Evolutionary conservation across 1,140 invertebrate species (phyloP), one percentile per base, ranked within the genome.

Genomic region (Diplogasteroides magnus): DNA sequence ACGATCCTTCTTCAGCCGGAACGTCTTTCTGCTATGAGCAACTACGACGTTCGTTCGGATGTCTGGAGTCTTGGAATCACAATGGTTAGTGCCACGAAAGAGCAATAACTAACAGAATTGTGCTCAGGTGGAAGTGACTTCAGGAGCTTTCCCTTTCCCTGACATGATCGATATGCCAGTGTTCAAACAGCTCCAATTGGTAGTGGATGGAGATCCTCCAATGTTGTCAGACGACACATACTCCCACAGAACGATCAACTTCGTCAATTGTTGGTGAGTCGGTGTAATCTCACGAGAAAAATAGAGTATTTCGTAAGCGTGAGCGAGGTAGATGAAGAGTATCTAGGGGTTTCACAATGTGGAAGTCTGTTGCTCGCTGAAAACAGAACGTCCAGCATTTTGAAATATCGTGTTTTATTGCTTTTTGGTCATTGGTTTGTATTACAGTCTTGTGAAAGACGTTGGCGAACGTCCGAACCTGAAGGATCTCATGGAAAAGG

Each of bases 51-150:
- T 78, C 88, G 95, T 77, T 94, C 95, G 23, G 96, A 98, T 86
- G 94, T 99, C 27, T 99, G 96, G 96, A 96, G 93, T 82, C 87
- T 99, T 69, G 96, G 96, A 76, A 97, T 98, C 75, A 95, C 94
- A 61, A 86, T 98, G 78, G 92, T 98, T 75, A 27, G 31, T 61
- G 19, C 59, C 13, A 25, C 11, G 23, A 61, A 26, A 61, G 23
- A 25, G 11, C 13, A n/a, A 67, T 26, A 3, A 0, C 25, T 48
- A 31, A 65, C 26, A 64, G 23, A 15, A 57, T 15, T 58, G 56
- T 56, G 19, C 71, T 66, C 65, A 79, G 77, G 66, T 78, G 2
- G 77, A 78, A 62, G 69, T 76, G 14, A 77, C 78, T 23, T 75
- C 68, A n/a, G 78, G 77, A 19, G 64, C 77, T 57, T 79, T 77